phyloP scores from a whole-genome alignment of 2,797 vertebrate genomes.

The Bradypodion pumilum region DNA sequence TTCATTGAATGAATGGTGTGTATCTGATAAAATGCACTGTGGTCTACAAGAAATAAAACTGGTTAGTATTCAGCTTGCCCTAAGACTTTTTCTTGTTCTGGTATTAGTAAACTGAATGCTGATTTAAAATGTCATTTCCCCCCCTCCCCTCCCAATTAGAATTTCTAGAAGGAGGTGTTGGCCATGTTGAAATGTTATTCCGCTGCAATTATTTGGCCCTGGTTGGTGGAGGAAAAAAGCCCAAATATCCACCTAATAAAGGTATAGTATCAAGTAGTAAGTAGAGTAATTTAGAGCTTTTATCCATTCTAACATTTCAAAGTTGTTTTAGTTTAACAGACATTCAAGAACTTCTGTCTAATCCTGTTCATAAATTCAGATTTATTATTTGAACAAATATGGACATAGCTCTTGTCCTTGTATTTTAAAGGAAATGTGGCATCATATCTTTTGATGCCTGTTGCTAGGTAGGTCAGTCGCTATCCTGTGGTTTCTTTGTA shows the following conservation, averaged over 20 bases:
- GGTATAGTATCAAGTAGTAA: constrained; percentile 74
- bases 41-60: background rate
- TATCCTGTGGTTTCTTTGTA: background rate
- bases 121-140: constrained; percentile 16
- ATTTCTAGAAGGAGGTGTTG: constrained; percentile 95
- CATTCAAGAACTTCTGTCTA: background rate
- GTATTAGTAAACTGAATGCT: background rate
- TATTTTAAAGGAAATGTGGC: background rate
- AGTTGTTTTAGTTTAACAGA: background rate
- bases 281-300: accelerated
- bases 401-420: background rate
- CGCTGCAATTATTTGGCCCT: constrained; percentile 98
- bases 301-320: background rate
- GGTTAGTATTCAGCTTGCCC: background rate
- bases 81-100: background rate
- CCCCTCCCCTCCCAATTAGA: constrained; percentile 86
- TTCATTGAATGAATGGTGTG: background rate
- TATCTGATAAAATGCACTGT: background rate
- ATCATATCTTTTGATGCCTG: background rate
- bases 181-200: constrained; percentile 98
- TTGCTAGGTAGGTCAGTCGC: background rate
- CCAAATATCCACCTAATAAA: constrained; percentile 99
- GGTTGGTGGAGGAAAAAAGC: constrained; percentile 97
- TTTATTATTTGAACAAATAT: background rate
- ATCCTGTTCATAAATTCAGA: background rate